Percentiles rank a stretch among this genome's conserved stretches.
Conservation (phyloP, 2,888 invertebrate genomes). For the Alcis repandata region DNA sequence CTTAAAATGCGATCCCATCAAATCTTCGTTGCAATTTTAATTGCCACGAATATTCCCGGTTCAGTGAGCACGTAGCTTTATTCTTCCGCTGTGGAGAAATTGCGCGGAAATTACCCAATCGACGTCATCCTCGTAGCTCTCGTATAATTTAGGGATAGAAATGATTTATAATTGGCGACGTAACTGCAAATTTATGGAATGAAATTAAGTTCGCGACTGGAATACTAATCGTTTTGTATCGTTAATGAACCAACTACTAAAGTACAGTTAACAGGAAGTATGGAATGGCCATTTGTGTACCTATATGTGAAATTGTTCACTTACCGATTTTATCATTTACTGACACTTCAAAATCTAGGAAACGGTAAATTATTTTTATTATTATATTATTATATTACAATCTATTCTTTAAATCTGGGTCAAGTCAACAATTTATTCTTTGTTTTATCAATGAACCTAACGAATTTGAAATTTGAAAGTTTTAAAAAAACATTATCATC, state of each 20-base stretch:
- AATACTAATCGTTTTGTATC: conserved; percentile 19
- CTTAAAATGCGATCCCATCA: too few relatives aligned
- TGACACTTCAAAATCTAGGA: too few relatives aligned
- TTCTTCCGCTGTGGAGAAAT: conserved; percentile 33
- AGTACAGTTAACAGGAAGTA: background rate
- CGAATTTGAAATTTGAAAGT: too few relatives aligned
- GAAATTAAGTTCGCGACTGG: conserved; percentile 14
- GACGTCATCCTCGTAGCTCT: conserved; percentile 25
- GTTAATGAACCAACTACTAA: background rate
- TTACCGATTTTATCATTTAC: too few relatives aligned
- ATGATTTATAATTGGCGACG: conserved; percentile 33
- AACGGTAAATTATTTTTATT: too few relatives aligned
- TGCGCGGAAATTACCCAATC: conserved; percentile 45
- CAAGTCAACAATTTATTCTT: too few relatives aligned
- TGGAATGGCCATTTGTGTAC: too few relatives aligned
- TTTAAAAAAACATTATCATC: too few relatives aligned
- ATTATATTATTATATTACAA: too few relatives aligned
- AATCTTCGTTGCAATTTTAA: background rate
- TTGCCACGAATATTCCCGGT: background rate
- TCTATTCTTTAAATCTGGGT: too few relatives aligned
- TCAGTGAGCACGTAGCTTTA: conserved; percentile 6
- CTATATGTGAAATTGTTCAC: too few relatives aligned
- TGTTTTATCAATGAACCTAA: too few relatives aligned
- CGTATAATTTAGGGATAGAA: conserved; percentile 27
- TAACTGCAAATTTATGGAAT: conserved; percentile 22